Evolutionary conservation across 2,113 vertebrate species (phyloP), one percentile per base, ranked within the genome.

Genomic region (Zeus faber): DNA sequence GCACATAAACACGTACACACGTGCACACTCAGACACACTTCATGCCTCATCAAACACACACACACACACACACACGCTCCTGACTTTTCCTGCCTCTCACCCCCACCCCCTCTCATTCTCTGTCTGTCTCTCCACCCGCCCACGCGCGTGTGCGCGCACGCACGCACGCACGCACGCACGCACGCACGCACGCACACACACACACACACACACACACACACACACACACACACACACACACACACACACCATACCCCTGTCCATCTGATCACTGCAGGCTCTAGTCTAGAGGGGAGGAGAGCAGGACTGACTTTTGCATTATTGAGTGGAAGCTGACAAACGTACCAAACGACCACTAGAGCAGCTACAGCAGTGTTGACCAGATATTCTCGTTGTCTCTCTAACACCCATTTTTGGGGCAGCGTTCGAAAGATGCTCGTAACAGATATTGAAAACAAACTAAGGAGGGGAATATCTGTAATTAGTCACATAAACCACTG

Each of bases 201-300:
- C 54, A 52, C 31, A 41, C 46, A 41, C 35, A 37, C 24, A 6
- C 22, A 44, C 57, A 49, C 65, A 25, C n/a, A 1, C 50, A 16
- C 13, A 20, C 27, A 43, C 49, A 58, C 61, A 54, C 69, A 51
- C 64, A 56, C 67, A 56, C 54, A 53, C 47, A 70, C 56, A 62
- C 53, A 68, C 43, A 66, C 37, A 54, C 62, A 65, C 55, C 27
- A 17, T 16, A 50, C 53, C 54, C 41, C 55, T 71, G 72, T 79
- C 81, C 79, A 84, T 86, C 81, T 81, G 84, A 85, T 54, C 71
- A 85, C 85, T 86, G 74, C 65, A 74, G 79, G 83, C 83, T 29
- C 47, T 65, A 62, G 59, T 73, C 81, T 72, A 58, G 50, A 71
- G 62, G 61, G 76, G 71, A 62, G 41, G 63, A 71, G 72, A 73